Evolutionary conservation across 1,140 invertebrate species (phyloP), one percentile per base, ranked within the genome.

Genomic region (Drosophila teissieri): DNA sequence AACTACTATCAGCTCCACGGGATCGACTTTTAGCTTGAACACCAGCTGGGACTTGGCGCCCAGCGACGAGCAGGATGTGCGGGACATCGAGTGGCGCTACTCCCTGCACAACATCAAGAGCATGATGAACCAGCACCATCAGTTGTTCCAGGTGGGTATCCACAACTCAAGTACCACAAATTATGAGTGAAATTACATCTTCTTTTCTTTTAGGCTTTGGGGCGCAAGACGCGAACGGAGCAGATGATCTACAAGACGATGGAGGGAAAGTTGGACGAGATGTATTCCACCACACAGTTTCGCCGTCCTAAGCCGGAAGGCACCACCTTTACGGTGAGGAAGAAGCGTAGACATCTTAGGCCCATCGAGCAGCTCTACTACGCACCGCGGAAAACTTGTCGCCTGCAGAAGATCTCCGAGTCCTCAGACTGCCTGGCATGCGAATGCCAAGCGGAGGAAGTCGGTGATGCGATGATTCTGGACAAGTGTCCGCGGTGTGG

Each of bases 351-450:
- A 7, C 0, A 2, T 0, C 12, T 53, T 0, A 36, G 46, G 14
- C 12, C 27, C n/a, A 22, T 39, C 3, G 14, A 61, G 6, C 15
- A 49, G 1, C 37, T 88, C 7, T 88, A 36, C 27, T 82, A 85
- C 42, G 1, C 46, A 10, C 82, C 82, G 2, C 53, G 69, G 1
- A 61, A 49, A 11, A 85, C 82, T 0, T 45, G 54, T 12, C 83
- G 82, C 4, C 46, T 53, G 27, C 36, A 37, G 37, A 37, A 48
- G n/a, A 34, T 53, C 1, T 15, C 17, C 0, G 36, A 63, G 3
- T 44, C n/a, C 0, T 36, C 37, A 5, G 44, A 46, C 2, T 36
- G 14, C 0, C 64, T 46, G 10, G 39, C 22, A 1, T 73, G 60
- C 2, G 22, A 19, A 5, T 15, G 17, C 6, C 14, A 4, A 15